Evolutionary conservation across 1,140 invertebrate genomes (phyloP).

Genomic region (Mamestra configurata): DNA sequence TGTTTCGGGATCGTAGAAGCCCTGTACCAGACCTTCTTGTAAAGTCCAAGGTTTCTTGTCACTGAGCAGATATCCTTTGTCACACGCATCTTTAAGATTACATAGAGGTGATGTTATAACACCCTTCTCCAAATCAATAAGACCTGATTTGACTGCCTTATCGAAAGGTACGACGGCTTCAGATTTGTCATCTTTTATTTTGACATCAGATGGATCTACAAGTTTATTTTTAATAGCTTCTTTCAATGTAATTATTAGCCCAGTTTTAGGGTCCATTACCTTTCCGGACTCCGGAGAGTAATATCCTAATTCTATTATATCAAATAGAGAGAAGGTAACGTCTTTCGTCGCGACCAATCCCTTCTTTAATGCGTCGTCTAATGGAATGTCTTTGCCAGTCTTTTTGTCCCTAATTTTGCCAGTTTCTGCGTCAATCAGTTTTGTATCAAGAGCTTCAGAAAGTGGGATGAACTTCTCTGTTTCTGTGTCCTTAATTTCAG

Average conservation of each 20-base stretch:
- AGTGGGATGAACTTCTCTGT: conserved; percentile 91
- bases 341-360: conserved; percentile 91
- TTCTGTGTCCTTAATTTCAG: conserved; percentile 93
- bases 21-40: conserved; percentile 95
- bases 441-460: conserved; percentile 90
- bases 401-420: conserved; percentile 91
- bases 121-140: conserved; percentile 92
- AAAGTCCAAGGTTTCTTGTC: conserved; percentile 93
- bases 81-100: conserved; percentile 92
- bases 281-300: conserved; percentile 93
- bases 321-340: conserved; percentile 91
- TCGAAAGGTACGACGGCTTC: conserved; percentile 90
- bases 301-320: conserved; percentile 93
- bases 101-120: conserved; percentile 91
- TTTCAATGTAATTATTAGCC: conserved; percentile 91
- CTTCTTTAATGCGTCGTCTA: conserved; percentile 91
- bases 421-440: conserved; percentile 91
- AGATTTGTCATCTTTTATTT: conserved; percentile 92
- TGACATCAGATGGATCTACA: conserved; percentile 91
- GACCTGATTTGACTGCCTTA: conserved; percentile 91
- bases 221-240: conserved; percentile 92
- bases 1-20: conserved; percentile 93
- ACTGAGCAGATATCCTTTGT: conserved; percentile 93
- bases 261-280: conserved; percentile 94
- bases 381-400: conserved; percentile 90